These are phyloP conservation scores for Siderastrea radians DNA, from an alignment of 92 coral and sea anemone species.

Conservation along the genomic window DNA sequence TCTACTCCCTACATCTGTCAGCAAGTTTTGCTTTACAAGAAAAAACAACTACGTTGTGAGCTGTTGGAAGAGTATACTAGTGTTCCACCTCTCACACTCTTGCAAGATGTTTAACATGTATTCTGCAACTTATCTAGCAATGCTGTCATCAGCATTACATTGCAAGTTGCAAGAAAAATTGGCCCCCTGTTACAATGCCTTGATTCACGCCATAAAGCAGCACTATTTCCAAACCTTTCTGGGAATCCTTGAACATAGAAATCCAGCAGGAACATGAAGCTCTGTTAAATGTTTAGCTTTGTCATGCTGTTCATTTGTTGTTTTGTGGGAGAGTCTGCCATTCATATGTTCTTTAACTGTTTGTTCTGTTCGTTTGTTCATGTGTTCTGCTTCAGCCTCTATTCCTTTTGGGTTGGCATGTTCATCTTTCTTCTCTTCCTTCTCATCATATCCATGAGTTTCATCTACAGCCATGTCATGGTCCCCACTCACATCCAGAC, in stretches of 20 bases:
- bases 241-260: constrained; percentile 60
- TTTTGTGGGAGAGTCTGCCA: background rate
- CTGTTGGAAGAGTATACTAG: too few relatives aligned
- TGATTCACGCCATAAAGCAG: background rate
- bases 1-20: too few relatives aligned
- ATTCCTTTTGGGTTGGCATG: too few relatives aligned
- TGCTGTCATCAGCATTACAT: too few relatives aligned
- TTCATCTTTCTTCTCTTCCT: background rate
- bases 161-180: too few relatives aligned
- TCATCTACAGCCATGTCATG: background rate
- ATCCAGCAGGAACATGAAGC: constrained; percentile 42
- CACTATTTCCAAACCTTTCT: constrained; percentile 50
- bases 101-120: too few relatives aligned
- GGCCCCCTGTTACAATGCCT: background rate
- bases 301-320: background rate
- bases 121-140: too few relatives aligned
- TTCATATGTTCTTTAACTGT: background rate
- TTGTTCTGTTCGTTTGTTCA: background rate
- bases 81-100: too few relatives aligned
- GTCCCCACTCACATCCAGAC: constrained; percentile 51
- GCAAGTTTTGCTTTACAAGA: too few relatives aligned
- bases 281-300: background rate
- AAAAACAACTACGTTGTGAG: too few relatives aligned
- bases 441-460: background rate
- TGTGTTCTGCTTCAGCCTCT: background rate